A percentile compares a stretch with the other conserved stretches of the same genome.
phyloP scores from a whole-genome alignment of 1,140 invertebrate genomes.

The Thereuonema tuberculata region DNA sequence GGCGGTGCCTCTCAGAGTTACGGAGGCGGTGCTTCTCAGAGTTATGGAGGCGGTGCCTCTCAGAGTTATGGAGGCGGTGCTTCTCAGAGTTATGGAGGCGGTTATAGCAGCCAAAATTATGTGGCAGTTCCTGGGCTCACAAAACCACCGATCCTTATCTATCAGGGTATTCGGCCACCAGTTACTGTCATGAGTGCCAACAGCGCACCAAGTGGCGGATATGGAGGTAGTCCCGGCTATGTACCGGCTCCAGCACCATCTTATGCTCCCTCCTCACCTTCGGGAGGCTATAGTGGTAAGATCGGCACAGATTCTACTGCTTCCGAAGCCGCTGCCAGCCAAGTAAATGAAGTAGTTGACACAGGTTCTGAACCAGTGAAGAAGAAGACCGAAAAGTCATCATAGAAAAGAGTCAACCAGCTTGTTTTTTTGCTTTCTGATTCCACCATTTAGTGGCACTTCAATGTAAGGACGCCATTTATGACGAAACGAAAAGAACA shows the following conservation, averaged over 20 bases:
- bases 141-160: constrained; percentile 35
- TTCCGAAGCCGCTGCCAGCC: no score
- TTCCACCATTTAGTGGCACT: no score
- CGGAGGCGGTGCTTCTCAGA: not conserved
- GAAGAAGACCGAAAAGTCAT: no score
- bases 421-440: no score
- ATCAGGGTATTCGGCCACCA: constrained; percentile 32
- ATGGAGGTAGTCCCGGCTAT: not conserved
- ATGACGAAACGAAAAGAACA: no score
- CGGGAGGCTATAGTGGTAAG: not conserved
- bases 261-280: not conserved
- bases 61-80: not conserved
- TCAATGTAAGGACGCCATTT: no score
- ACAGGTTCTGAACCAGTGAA: no score
- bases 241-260: not conserved
- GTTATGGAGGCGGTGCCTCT: not conserved
- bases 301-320: not conserved
- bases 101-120: not conserved
- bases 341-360: no score
- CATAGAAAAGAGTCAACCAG: no score
- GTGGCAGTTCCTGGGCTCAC: constrained; percentile 16
- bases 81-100: not conserved
- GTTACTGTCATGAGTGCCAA: constrained; percentile 26
- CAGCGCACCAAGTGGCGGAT: not conserved
- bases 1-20: not conserved